These are phyloP conservation scores for Patella depressa DNA, from an alignment of 2,888 invertebrate genomes.

Conservation along the genomic window DNA sequence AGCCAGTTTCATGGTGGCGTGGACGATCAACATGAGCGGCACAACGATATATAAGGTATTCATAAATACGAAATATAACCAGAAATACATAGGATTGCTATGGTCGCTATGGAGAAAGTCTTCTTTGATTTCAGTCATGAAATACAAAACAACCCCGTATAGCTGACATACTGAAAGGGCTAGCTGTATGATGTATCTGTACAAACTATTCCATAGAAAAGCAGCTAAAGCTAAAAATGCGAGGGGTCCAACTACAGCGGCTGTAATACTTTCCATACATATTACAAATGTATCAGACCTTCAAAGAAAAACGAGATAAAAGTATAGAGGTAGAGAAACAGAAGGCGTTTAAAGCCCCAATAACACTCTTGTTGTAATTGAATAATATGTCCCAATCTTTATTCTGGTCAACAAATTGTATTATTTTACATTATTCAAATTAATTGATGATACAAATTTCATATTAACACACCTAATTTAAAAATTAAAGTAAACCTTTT, in stretches of 20 bases:
- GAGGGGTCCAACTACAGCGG: conserved; percentile 67
- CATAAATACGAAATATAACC: conserved; percentile 69
- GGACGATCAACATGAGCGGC: conserved; percentile 53
- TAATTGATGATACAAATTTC: too few species aligned
- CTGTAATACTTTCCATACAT: conserved; percentile 68
- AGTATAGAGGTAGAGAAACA: too few species aligned
- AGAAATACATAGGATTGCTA: conserved; percentile 65
- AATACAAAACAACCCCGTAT: conserved; percentile 67
- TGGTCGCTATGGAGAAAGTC: conserved; percentile 61
- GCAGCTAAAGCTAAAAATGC: conserved; percentile 60
- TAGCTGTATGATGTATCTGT: conserved; percentile 64
- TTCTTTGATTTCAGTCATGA: conserved; percentile 62
- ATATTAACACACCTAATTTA: too few species aligned
- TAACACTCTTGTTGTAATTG: too few species aligned
- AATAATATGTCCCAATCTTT: too few species aligned
- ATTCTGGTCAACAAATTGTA: too few species aligned
- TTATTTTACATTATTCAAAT: too few species aligned
- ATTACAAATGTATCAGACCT: conserved; percentile 67
- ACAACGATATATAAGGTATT: conserved; percentile 68
- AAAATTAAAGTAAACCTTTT: too few species aligned
- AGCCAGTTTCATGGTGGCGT: conserved; percentile 43
- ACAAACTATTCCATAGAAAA: conserved; percentile 50
- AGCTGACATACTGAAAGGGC: conserved; percentile 66
- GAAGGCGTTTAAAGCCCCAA: too few species aligned
- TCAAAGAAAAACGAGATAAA: conserved; percentile 28